Percentiles rank a stretch among this genome's conserved stretches.
phyloP scores from a whole-genome alignment of 2,113 vertebrate genomes.

The Sylvicapra grimmia region DNA sequence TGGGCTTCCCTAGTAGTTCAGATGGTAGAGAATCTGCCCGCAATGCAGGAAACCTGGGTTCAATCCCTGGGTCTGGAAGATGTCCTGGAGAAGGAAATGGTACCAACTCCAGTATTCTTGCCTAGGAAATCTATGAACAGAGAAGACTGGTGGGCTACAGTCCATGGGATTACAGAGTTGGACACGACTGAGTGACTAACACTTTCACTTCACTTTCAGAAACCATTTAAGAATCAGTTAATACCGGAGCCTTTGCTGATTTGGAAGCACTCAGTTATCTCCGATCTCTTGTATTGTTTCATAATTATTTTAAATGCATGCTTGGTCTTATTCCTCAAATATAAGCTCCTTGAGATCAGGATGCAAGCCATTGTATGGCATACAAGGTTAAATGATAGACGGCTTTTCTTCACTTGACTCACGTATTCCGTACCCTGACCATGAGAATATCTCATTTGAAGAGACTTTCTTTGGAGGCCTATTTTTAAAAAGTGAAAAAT shows the following conservation, averaged over 20 bases:
- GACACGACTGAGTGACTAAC: background rate
- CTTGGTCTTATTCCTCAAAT: background rate
- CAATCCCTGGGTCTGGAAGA: background rate
- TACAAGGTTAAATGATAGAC: background rate
- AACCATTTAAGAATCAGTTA: background rate
- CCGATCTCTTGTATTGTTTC: background rate
- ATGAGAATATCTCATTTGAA: background rate
- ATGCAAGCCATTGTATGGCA: background rate
- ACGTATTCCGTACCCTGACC: background rate
- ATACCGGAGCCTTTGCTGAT: background rate
- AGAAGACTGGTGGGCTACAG: background rate
- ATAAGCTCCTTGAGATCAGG: background rate
- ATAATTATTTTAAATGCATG: background rate
- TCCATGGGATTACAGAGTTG: background rate
- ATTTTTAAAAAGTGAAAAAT: slow-evolving; percentile 59
- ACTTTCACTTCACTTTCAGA: background rate
- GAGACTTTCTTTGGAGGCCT: slow-evolving; percentile 37
- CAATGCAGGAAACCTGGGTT: background rate
- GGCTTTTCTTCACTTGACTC: background rate
- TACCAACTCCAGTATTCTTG: background rate
- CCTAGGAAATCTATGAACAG: background rate
- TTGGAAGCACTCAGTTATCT: background rate
- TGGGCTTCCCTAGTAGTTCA: background rate
- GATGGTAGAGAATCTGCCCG: background rate
- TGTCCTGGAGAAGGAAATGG: background rate